Conservation (phyloP, 1,140 invertebrate genomes). For the Globodera rostochiensis region DNA sequence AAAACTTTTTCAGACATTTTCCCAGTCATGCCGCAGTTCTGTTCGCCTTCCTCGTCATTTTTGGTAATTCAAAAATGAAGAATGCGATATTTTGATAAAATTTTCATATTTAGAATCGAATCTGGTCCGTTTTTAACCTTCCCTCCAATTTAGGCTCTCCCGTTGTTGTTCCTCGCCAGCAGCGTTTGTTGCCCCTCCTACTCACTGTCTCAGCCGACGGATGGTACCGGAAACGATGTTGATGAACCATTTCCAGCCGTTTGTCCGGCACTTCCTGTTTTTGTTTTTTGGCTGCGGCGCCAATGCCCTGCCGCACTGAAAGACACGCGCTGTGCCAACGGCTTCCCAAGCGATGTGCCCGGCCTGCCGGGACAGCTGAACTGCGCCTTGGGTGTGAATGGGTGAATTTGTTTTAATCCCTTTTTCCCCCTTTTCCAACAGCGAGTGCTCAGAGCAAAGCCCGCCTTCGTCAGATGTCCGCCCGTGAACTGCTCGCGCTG, state of each 20-base stretch:
- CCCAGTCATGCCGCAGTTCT: too few relatives aligned
- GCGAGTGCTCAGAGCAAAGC: neutral
- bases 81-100: too few relatives aligned
- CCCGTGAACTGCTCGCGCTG: constrained; percentile 13
- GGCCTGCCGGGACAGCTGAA: constrained; percentile 26
- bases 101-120: too few relatives aligned
- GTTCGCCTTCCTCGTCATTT: too few relatives aligned
- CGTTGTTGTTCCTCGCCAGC: neutral
- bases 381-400: constrained; percentile 34
- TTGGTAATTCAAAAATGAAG: too few relatives aligned
- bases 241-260: neutral
- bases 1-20: too few relatives aligned
- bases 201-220: neutral
- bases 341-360: constrained; percentile 28
- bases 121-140: too few relatives aligned
- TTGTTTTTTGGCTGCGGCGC: constrained; percentile 28
- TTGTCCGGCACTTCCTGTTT: constrained; percentile 31
- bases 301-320: constrained; percentile 30
- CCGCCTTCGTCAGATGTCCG: neutral
- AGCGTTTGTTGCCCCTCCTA: neutral
- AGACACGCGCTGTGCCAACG: constrained; percentile 23
- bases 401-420: neutral
- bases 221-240: neutral
- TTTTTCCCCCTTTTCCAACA: neutral
- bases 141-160: too few relatives aligned